Base-by-base conservation (phyloP, 2,797 vertebrate species). In the Phrynocephalus guinanensis region DNA sequence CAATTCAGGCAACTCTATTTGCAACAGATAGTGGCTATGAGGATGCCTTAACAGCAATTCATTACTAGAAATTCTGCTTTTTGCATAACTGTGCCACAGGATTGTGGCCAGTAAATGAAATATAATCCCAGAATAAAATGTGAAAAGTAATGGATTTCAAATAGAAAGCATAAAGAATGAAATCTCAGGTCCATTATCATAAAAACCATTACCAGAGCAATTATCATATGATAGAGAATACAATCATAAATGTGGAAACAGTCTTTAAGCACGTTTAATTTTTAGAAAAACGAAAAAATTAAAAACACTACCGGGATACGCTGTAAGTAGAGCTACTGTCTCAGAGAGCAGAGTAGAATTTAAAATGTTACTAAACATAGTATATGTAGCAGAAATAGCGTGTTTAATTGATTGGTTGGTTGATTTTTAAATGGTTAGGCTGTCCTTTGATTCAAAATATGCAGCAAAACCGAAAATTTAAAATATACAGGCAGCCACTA, bases 51-150 rank as follows among this genome's bases (percentile, higher is more conserved):
- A 63, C 60, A 63, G 60, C 60, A 63, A 20, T 63, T 63, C 60
- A 63, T 18, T 56, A 56, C 52, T 63, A 63, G 18, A 63, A 63
- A 20, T 63, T 20, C 16, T 63, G 60, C 60, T 18, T 63, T 63
- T 63, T 63, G 60, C 20, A 18, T 63, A 63, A 63, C 60, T 63
- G 60, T 15, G 13, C 15, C 22, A 20, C 60, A 63, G 60, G 3
- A 3, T 63, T 63, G 16, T 15, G 13, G 60, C 18, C 60, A 85
- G 86, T 82, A 28, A n/a, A 82, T 82, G 75, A 86, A 91, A 89
- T 89, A 73, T 79, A 86, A 26, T 66, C 63, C 60, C 86, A 33
- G 70, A 44, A 33, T 75, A 84, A 63, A 71, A 88, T 50, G 78
- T 73, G 79, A 83, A 16, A 84, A 50, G 88, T 60, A 79, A 66